Evolutionary conservation across 1,140 invertebrate species (phyloP).

Genomic region (Ceratina japonica): DNA sequence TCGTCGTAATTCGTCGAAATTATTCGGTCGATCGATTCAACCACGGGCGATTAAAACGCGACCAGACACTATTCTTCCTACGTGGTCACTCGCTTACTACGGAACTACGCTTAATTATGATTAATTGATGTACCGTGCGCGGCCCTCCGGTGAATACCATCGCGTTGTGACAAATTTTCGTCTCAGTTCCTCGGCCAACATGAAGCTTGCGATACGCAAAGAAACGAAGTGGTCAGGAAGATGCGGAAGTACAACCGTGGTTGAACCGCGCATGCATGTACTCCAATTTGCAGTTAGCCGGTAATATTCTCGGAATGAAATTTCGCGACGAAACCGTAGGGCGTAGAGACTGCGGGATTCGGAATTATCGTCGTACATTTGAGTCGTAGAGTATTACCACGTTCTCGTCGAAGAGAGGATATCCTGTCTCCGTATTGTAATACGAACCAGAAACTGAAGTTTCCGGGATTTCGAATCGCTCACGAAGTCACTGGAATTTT

Average conservation of each 20-base stretch:
- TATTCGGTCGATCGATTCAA: constrained; percentile 15
- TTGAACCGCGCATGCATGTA: neutral
- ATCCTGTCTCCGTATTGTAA: neutral
- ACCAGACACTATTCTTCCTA: neutral
- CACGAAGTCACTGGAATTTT: too few relatives aligned
- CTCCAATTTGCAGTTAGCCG: constrained; percentile 33
- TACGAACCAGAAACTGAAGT: neutral
- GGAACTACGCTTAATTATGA: neutral
- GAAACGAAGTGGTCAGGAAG: neutral
- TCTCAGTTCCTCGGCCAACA: neutral
- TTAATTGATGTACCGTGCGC: constrained; percentile 1
- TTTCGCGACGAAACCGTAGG: constrained; percentile 12
- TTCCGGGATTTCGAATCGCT: neutral
- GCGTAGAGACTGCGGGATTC: neutral
- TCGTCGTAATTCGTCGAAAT: constrained; percentile 9
- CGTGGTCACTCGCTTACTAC: neutral
- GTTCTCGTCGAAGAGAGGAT: neutral
- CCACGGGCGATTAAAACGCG: constrained; percentile 2
- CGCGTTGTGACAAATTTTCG: too few relatives aligned
- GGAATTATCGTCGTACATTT: constrained; percentile 20
- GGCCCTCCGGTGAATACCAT: too few relatives aligned
- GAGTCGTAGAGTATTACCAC: neutral
- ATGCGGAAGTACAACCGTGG: neutral
- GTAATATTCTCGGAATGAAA: constrained; percentile 32
- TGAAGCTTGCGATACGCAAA: constrained; percentile 7